Evolutionary conservation across 2,797 vertebrate genomes (phyloP).

Genomic region (Taenioides sp.): DNA sequence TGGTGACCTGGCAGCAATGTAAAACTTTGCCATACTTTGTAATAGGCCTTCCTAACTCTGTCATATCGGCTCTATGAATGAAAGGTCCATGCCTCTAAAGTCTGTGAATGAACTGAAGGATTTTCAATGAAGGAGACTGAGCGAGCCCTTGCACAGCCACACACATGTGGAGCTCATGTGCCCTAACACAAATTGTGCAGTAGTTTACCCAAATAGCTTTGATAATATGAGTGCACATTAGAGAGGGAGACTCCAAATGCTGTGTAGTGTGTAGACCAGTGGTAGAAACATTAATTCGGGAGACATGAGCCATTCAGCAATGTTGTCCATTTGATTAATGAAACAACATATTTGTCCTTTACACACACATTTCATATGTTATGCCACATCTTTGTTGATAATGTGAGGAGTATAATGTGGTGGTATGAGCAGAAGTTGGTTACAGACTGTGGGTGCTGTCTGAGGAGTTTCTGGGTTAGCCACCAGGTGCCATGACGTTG

Average conservation of each 20-base stretch:
- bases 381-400: background rate
- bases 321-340: background rate
- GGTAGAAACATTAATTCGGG: background rate
- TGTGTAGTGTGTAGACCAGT: background rate
- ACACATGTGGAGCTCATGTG: slow-evolving; percentile 25
- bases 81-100: slow-evolving; percentile 57
- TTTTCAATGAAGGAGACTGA: slow-evolving; percentile 59
- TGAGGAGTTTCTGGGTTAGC: slow-evolving; percentile 12
- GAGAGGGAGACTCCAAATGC: background rate
- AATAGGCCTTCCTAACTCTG: slow-evolving; percentile 35
- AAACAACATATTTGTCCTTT: background rate
- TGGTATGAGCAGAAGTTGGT: background rate
- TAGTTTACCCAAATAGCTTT: background rate
- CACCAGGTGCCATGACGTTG: slow-evolving; percentile 17
- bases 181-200: background rate
- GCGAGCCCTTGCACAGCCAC: slow-evolving; percentile 34
- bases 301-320: background rate
- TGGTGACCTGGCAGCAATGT: slow-evolving; percentile 3
- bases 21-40: slow-evolving; percentile 44
- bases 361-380: too few relatives aligned
- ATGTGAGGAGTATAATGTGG: background rate
- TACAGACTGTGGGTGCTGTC: slow-evolving; percentile 4
- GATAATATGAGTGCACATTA: background rate
- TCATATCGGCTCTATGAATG: slow-evolving; percentile 62
- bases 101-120: slow-evolving; percentile 64